Evolutionary conservation across 2,113 vertebrate genomes (phyloP), one percentile per base, ranked within the genome.

Genomic region (Ophthalmolycus amberensis): DNA sequence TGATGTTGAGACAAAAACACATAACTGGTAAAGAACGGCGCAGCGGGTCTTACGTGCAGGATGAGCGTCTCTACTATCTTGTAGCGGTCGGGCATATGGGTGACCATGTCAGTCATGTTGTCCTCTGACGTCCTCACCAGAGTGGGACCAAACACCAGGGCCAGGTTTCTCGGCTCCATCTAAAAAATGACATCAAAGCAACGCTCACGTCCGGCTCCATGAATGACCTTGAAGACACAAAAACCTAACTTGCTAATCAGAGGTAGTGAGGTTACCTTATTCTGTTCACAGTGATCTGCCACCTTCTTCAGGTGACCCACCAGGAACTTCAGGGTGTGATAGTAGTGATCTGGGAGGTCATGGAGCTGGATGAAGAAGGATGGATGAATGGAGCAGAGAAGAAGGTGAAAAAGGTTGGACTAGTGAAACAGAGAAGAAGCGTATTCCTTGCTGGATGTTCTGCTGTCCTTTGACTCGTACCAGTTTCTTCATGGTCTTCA

Each of bases 101-200:
- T 99, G 90, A 99, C 98, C 98, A 99, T 99, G 92, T 99, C 97
- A 0, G 95, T 98, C 98, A 99, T 99, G 91, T 98, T 99, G 95
- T 99, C 98, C 89, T 99, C 98, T 0, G 98, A 99, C 0, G 97
- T 99, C 16, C 98, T 93, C 73, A 99, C 98, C 88, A 99, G 90
- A 0, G 98, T 99, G 9, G 98, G 98, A 67, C 98, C 98, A 0
- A 99, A 99, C 77, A 99, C 98, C 91, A 99, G 91, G 0, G 98
- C 98, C 82, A 99, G 92, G 92, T 99, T 99, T 68, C 98, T 96
- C 0, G 98, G 97, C 68, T 99, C 98, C 98, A 99, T 99, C 98
- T 99, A 91, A 40, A 27, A 27, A 66, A 73, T 11, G 8, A 12
- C 0, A 25, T 27, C 6, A 63, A 62, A 38, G 40, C 42, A 5